Percentiles rank a stretch among this genome's conserved stretches.
phyloP scores from a whole-genome alignment of 2,797 vertebrate species.

The Astyanax mexicanus region DNA sequence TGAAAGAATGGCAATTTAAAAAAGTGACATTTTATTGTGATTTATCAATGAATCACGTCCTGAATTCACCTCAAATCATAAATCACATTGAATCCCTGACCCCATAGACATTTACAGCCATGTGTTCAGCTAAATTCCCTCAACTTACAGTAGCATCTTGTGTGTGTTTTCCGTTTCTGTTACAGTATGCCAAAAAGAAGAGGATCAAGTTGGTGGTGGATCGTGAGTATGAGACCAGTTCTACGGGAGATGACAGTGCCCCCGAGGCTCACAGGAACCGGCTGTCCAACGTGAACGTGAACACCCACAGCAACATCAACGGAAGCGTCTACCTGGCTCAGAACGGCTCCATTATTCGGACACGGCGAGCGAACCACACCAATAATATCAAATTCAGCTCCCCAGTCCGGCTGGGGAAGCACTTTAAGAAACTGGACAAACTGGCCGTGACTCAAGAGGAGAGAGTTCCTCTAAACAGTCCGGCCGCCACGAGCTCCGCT shows the following conservation, averaged over 20 bases:
- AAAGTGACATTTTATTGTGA: not conserved
- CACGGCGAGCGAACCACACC: conserved; percentile 81
- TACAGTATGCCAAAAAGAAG: conserved; percentile 85
- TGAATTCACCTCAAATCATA: not conserved
- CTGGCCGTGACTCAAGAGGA: conserved; percentile 92
- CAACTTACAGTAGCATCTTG: not conserved
- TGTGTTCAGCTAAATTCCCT: not conserved
- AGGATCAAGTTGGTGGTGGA: conserved; percentile 91
- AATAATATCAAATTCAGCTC: conserved; percentile 85
- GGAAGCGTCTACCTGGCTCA: conserved; percentile 92
- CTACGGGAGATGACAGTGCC: conserved; percentile 91
- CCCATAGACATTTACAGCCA: too few relatives aligned
- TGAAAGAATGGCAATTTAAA: not conserved
- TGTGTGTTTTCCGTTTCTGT: conserved; percentile 19
- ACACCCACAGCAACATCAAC: conserved; percentile 81
- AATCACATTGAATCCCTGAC: too few relatives aligned
- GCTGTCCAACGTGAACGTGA: conserved; percentile 69
- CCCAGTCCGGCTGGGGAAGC: conserved; percentile 85
- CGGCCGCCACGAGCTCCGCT: conserved; percentile 67
- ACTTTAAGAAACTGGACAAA: conserved; percentile 94
- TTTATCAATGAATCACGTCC: not conserved
- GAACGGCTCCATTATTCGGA: conserved; percentile 94
- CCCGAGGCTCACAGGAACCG: conserved; percentile 84
- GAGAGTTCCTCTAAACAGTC: conserved; percentile 83
- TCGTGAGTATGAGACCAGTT: conserved; percentile 92